phyloP scores from a whole-genome alignment of 1,140 invertebrate genomes.

The Danaus plexippus region DNA sequence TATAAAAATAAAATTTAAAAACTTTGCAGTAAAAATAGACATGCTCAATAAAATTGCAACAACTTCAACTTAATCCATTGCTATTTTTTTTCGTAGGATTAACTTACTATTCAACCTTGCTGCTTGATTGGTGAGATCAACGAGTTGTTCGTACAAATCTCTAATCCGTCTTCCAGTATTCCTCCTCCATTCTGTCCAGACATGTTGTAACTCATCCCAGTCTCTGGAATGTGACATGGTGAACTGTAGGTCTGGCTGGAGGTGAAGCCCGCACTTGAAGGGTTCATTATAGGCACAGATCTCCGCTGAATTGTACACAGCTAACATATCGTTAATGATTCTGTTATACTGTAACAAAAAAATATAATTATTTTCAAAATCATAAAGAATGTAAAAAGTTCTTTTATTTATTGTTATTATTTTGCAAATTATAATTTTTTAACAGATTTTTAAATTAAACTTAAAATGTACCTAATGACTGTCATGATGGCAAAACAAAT shows the following conservation, averaged over 20 bases:
- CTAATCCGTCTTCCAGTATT: slow-evolving; percentile 84
- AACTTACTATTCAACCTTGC: slow-evolving; percentile 87
- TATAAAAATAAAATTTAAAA: slow-evolving; percentile 6
- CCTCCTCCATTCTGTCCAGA: slow-evolving; percentile 91
- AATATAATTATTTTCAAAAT: not conserved
- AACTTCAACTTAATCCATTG: not conserved
- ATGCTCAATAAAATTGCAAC: slow-evolving; percentile 2
- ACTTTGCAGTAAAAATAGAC: slow-evolving; percentile 6
- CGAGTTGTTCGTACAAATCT: slow-evolving; percentile 86
- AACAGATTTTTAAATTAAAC: too few relatives aligned
- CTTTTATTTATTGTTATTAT: not conserved
- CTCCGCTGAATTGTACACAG: slow-evolving; percentile 88
- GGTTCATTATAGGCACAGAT: slow-evolving; percentile 89
- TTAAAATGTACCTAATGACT: too few relatives aligned
- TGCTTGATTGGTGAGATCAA: slow-evolving; percentile 89
- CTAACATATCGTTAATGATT: slow-evolving; percentile 89
- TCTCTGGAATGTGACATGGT: slow-evolving; percentile 82
- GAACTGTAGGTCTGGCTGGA: slow-evolving; percentile 83
- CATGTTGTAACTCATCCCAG: slow-evolving; percentile 87
- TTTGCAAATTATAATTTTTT: not conserved
- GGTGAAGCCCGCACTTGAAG: slow-evolving; percentile 82
- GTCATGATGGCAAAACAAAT: too few relatives aligned
- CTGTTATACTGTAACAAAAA: slow-evolving; percentile 82
- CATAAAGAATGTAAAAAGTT: too few relatives aligned
- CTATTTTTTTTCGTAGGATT: too few relatives aligned